These are phyloP conservation scores for Apogon talboti DNA, from an alignment of 2,797 vertebrate genomes.

Conservation along the genomic window DNA sequence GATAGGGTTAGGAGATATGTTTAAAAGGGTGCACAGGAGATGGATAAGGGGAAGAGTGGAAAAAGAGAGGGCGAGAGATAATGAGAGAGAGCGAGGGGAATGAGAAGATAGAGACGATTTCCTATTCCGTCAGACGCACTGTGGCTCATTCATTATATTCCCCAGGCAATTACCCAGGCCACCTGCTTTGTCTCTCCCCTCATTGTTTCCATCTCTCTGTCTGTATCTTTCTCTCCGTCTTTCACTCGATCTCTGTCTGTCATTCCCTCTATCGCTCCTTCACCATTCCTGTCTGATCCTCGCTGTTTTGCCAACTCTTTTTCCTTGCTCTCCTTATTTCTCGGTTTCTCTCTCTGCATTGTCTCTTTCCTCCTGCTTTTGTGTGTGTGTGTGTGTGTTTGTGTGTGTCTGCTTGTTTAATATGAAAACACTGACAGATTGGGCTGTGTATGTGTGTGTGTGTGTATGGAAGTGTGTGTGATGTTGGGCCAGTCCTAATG, in stretches of 20 bases:
- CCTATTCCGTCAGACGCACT: conserved; percentile 84
- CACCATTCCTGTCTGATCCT: conserved; percentile 65
- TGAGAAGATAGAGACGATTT: conserved; percentile 85
- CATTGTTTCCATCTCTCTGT: conserved; percentile 82
- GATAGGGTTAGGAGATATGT: conserved; percentile 73
- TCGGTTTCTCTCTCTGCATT: conserved; percentile 56
- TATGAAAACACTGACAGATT: conserved; percentile 72
- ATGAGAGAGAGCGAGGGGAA: conserved; percentile 76
- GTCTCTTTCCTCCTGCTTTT: conserved; percentile 49
- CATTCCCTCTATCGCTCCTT: conserved; percentile 62
- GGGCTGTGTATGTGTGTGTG: conserved; percentile 28
- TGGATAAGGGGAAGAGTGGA: conserved; percentile 68
- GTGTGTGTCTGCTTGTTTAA: conserved; percentile 59
- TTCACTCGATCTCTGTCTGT: conserved; percentile 65
- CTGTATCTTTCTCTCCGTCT: conserved; percentile 64
- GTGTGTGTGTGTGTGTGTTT: not conserved
- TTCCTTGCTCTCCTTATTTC: conserved; percentile 57
- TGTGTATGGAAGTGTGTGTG: conserved; percentile 50
- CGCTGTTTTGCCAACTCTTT: conserved; percentile 56
- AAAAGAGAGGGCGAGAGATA: conserved; percentile 71
- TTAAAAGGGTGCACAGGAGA: conserved; percentile 71
- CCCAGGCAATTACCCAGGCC: conserved; percentile 88
- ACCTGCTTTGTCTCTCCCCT: conserved; percentile 86
- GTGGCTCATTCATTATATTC: conserved; percentile 88
- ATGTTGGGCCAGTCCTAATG: conserved; percentile 75